Base-by-base conservation (phyloP, 2,888 invertebrate genomes). In the Nineta flava region DNA sequence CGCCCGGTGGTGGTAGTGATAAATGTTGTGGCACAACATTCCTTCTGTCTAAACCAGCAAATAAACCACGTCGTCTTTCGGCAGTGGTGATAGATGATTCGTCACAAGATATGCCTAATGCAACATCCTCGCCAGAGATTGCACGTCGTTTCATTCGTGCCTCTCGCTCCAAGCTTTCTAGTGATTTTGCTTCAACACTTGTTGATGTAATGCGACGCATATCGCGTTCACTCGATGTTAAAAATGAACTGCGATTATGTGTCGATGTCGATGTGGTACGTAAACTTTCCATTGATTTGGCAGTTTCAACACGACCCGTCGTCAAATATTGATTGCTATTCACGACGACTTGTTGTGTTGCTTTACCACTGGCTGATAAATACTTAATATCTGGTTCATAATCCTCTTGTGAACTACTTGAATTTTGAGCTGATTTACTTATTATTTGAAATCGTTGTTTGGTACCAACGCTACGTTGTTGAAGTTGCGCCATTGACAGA, bases 261-360 rank as follows among this genome's bases (percentile, higher is more conserved):
- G 21, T 71, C 70, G 38, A 70, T 63, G 9, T 58, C 56, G 54
- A 76, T 50, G 72, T 68, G 48, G 75, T 74, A 59, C 81, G 71
- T 57, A 82, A 71, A 58, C 80, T 79, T 61, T 83, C 83, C 82
- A 83, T 83, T 19, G 82, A 82, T 51, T 78, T 73, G 46, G 80
- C 76, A 1, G 76, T 72, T 61, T 78, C 76, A 7, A 74, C 75
- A 52, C 75, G 65, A 16, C 70, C 66, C 51, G 59, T 54, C 4
- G 34, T 26, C 51, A 77, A 62, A 58, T 72, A 76, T 54, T 76
- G 75, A 15, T 73, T 73, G 53, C 68, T 67, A 34, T 73, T 64
- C 38, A 54, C 54, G 9, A 17, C 17, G 9, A 13, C 21, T 26
- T 44, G 19, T 15, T 13, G 67, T 62, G 3, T 67, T 66, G 15